A percentile compares a stretch with the other conserved stretches of the same genome.
Conservation (phyloP, 1,140 invertebrate species). For the Drosophila pruinosa region DNA sequence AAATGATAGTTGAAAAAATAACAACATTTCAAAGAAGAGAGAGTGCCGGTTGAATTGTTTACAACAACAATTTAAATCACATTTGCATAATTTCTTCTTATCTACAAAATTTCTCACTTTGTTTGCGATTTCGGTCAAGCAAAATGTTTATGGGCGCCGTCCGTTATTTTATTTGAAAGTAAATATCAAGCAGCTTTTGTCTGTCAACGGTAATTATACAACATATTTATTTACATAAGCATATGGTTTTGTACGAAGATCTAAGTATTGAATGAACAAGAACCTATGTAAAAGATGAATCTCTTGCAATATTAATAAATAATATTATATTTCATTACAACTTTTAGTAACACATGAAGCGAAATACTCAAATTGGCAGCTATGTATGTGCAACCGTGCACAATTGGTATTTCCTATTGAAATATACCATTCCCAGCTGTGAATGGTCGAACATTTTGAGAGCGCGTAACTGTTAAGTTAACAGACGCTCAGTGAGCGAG, state of each 20-base stretch:
- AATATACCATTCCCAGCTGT: not conserved
- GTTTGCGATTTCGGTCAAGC: not conserved
- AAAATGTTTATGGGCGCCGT: not conserved
- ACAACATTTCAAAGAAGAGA: not conserved
- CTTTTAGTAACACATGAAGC: not conserved
- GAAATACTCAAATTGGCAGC: constrained; percentile 2
- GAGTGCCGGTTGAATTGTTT: not conserved
- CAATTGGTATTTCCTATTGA: constrained; percentile 15
- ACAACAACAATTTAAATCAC: not conserved
- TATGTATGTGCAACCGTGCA: constrained; percentile 17
- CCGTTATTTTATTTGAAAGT: constrained; percentile 11
- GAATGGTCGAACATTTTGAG: constrained; percentile 18
- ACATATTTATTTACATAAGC: too few relatives aligned
- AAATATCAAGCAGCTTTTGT: constrained; percentile 29
- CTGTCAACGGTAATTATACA: not conserved
- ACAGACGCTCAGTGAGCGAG: constrained; percentile 11
- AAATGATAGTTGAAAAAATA: constrained; percentile 21
- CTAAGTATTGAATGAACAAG: too few relatives aligned
- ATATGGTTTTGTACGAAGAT: too few relatives aligned
- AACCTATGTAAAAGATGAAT: too few relatives aligned
- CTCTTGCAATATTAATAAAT: too few relatives aligned
- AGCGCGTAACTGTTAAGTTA: constrained; percentile 25
- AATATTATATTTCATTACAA: not conserved
- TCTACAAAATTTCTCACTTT: not conserved
- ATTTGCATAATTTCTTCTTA: not conserved